Conservation (phyloP, 2,797 vertebrate species). For the Enteromius viviparus region DNA sequence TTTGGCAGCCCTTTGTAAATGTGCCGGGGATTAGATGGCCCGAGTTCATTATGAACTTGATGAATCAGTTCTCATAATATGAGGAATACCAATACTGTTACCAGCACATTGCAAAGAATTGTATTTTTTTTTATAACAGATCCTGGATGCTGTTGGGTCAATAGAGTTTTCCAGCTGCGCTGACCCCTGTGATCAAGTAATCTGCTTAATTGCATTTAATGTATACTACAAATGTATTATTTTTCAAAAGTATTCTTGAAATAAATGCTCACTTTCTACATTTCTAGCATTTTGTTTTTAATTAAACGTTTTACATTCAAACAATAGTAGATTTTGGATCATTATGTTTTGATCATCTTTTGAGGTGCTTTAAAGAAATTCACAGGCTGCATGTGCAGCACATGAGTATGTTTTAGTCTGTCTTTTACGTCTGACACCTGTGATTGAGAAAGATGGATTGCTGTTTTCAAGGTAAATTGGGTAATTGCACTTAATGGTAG, state of each 20-base stretch:
- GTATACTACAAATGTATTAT: not conserved
- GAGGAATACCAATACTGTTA: conserved; percentile 2
- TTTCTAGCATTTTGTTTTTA: not conserved
- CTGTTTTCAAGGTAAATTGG: conserved; percentile 51
- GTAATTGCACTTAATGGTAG: conserved; percentile 51
- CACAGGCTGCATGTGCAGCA: not conserved
- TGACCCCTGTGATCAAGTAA: not conserved
- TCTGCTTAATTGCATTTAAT: not conserved
- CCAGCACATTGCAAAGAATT: not conserved
- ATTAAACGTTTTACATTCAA: not conserved
- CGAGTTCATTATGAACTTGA: conserved; percentile 58
- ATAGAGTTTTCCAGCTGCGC: not conserved
- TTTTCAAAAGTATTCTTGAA: not conserved
- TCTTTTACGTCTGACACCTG: conserved; percentile 53
- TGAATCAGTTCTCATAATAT: conserved; percentile 35
- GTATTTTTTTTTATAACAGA: not conserved
- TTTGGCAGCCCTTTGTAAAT: conserved; percentile 48
- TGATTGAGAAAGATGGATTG: conserved; percentile 59
- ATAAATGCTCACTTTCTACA: not conserved
- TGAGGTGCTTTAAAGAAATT: not conserved
- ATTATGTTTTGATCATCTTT: not conserved
- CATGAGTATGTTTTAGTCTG: not conserved
- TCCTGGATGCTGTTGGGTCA: not conserved
- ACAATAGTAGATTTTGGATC: not conserved
- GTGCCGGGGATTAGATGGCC: conserved; percentile 49